Evolutionary conservation across 1,140 invertebrate species (phyloP).

Genomic region (Pseudomyrmex gracilis): DNA sequence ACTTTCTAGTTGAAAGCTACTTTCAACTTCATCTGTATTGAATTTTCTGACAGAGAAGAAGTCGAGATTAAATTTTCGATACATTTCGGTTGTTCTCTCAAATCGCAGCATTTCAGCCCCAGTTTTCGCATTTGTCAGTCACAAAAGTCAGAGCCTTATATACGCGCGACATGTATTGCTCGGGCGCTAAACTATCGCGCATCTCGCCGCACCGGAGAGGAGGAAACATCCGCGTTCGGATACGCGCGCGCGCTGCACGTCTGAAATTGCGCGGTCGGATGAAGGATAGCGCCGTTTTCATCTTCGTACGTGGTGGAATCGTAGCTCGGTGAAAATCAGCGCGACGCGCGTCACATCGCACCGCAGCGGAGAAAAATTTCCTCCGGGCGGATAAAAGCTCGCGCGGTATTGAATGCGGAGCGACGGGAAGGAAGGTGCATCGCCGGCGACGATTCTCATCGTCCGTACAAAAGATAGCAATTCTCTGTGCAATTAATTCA

Average conservation of each 20-base stretch:
- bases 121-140: not conserved
- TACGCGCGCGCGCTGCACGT: not conserved
- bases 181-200: slow-evolving; percentile 21
- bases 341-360: slow-evolving; percentile 33
- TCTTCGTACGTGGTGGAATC: slow-evolving; percentile 15
- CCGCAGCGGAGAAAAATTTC: slow-evolving; percentile 53
- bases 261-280: slow-evolving; percentile 53
- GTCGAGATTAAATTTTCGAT: not conserved
- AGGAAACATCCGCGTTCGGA: not conserved
- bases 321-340: not conserved
- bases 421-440: not conserved
- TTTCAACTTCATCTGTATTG: not conserved
- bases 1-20: not conserved
- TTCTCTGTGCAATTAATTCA: not conserved
- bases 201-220: not conserved
- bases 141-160: slow-evolving; percentile 1
- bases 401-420: slow-evolving; percentile 44
- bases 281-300: slow-evolving; percentile 54
- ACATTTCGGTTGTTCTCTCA: not conserved
- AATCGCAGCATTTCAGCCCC: slow-evolving; percentile 16
- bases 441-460: not conserved
- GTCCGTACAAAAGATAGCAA: not conserved
- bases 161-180: not conserved
- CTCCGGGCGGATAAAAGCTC: slow-evolving; percentile 46
- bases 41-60: too few relatives aligned